These are phyloP conservation scores for Noctuana brunneofusca DNA, from an alignment of 2,888 invertebrate genomes.

Conservation along the genomic window DNA sequence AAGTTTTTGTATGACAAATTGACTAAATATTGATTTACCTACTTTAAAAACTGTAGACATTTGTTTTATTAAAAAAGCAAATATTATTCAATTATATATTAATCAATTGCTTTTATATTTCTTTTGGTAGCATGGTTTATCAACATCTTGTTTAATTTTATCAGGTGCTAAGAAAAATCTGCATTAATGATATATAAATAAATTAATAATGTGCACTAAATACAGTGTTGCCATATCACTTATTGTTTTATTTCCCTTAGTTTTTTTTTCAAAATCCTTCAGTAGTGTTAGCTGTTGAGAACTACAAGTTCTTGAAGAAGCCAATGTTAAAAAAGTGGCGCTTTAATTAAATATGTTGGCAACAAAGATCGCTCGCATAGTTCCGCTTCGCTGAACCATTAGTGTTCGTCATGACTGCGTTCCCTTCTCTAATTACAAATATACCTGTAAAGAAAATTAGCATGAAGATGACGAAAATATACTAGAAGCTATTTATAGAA, in stretches of 20 bases:
- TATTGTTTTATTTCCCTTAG: slow-evolving; percentile 63
- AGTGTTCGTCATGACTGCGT: not conserved
- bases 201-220: slow-evolving; percentile 75
- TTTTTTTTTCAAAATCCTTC: not conserved
- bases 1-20: too few relatives aligned
- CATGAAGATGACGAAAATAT: too few relatives aligned
- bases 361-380: not conserved
- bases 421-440: not conserved
- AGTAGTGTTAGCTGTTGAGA: not conserved
- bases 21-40: too few relatives aligned
- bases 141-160: not conserved
- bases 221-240: slow-evolving; percentile 64
- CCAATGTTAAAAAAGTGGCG: not conserved
- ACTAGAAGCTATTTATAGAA: too few relatives aligned
- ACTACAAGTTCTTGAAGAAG: not conserved
- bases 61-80: too few relatives aligned
- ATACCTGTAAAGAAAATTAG: not conserved
- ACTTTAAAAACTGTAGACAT: too few relatives aligned
- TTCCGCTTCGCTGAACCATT: not conserved
- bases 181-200: slow-evolving; percentile 56
- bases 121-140: not conserved
- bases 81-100: too few relatives aligned
- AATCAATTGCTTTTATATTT: too few relatives aligned
- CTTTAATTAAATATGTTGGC: slow-evolving; percentile 1
- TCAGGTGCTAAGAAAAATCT: slow-evolving; percentile 43